Percentiles rank a stretch among this genome's conserved stretches.
phyloP scores from a whole-genome alignment of 2,113 vertebrate species.

The Bujurquina vittata region DNA sequence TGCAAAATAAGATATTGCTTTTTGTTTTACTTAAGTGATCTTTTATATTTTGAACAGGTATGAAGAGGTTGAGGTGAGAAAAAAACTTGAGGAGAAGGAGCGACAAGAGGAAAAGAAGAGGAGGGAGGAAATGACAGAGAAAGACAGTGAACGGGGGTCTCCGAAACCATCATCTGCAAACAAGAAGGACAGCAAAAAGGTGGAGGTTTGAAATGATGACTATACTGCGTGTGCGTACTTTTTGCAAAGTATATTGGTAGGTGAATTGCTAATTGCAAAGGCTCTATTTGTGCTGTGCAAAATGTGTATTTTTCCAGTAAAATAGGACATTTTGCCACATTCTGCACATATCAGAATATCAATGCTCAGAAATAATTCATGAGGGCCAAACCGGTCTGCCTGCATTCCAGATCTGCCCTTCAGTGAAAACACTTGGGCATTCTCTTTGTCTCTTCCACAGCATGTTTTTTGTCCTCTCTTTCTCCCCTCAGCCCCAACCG shows the following conservation, averaged over 20 bases:
- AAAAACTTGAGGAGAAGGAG: conserved; percentile 93
- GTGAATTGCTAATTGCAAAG: background rate
- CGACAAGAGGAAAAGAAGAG: conserved; percentile 87
- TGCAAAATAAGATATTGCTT: background rate
- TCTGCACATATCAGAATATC: background rate
- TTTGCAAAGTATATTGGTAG: background rate
- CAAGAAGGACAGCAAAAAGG: conserved; percentile 84
- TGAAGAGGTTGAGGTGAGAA: conserved; percentile 96
- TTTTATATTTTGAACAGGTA: conserved; percentile 82
- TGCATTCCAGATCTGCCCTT: background rate
- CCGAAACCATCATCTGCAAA: conserved; percentile 76
- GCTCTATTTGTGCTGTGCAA: background rate
- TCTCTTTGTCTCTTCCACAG: no score
- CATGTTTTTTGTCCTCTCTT: no score
- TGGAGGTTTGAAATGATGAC: conserved; percentile 54
- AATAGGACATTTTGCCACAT: background rate
- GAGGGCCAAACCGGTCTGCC: background rate
- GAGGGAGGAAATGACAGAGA: conserved; percentile 82
- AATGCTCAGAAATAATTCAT: background rate
- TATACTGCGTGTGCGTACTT: background rate
- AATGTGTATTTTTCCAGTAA: background rate
- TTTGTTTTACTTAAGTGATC: background rate
- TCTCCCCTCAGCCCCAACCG: no score
- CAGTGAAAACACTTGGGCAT: background rate
- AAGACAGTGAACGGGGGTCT: conserved; percentile 71